These are phyloP conservation scores for Leptothorax acervorum DNA, from an alignment of 2,888 invertebrate genomes.

Conservation along the genomic window DNA sequence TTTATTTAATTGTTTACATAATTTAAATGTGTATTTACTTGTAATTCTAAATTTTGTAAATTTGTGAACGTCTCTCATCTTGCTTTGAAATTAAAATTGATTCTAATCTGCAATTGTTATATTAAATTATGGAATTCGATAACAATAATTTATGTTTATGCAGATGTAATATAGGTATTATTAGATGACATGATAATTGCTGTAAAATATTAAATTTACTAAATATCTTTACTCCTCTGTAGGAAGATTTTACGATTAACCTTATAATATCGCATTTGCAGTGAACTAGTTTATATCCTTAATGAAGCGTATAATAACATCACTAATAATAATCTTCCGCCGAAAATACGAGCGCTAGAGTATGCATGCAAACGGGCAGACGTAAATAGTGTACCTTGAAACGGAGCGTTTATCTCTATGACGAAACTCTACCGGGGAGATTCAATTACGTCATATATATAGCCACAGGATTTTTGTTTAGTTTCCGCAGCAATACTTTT, in stretches of 20 bases:
- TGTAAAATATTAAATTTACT: not conserved
- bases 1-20: not conserved
- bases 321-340: conserved; percentile 16
- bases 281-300: not conserved
- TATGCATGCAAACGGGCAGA: not conserved
- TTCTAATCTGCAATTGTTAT: not conserved
- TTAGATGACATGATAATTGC: not conserved
- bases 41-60: no score
- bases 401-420: not conserved
- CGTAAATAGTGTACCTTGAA: not conserved
- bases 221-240: not conserved
- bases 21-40: not conserved
- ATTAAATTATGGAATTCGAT: not conserved
- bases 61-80: not conserved
- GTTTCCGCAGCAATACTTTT: conserved; percentile 16
- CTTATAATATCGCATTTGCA: not conserved
- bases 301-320: not conserved
- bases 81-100: not conserved
- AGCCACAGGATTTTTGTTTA: conserved; percentile 62
- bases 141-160: not conserved
- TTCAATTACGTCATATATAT: conserved; percentile 52
- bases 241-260: not conserved
- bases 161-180: not conserved
- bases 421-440: not conserved
- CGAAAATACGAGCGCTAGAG: conserved; percentile 6